These are phyloP conservation scores for Sylvicapra grimmia DNA, from an alignment of 2,113 vertebrate genomes.

Conservation along the genomic window DNA sequence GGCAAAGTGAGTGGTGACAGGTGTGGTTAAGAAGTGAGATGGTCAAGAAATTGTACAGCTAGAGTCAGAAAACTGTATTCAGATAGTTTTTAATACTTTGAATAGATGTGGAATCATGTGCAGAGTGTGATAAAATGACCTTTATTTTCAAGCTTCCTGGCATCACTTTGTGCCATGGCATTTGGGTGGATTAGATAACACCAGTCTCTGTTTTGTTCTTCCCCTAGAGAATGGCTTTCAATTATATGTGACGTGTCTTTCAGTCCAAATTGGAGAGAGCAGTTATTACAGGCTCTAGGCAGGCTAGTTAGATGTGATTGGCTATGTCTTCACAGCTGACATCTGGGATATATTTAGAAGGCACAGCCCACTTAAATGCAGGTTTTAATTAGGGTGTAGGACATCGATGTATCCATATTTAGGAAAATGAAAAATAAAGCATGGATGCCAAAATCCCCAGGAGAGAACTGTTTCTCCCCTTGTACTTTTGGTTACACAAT, in stretches of 20 bases:
- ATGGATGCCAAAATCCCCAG: neutral
- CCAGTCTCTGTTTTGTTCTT: neutral
- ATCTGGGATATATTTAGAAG: constrained; percentile 26
- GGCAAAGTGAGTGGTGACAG: neutral
- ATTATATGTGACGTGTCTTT: constrained; percentile 6
- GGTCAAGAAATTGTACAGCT: neutral
- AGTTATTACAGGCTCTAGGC: neutral
- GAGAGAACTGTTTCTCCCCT: neutral
- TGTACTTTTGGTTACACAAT: neutral
- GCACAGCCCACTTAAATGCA: neutral
- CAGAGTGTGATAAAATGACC: neutral
- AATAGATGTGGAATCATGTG: neutral
- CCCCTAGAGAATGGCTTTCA: constrained; percentile 6
- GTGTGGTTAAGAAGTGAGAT: neutral
- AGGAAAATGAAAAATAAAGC: constrained; percentile 20
- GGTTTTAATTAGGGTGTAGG: constrained; percentile 17
- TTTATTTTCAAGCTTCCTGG: neutral
- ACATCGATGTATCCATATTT: neutral
- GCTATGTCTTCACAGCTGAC: constrained; percentile 24
- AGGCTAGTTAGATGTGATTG: neutral
- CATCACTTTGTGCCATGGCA: neutral
- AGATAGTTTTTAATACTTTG: neutral
- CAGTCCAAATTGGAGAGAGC: neutral
- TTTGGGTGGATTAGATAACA: neutral
- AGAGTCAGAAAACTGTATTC: neutral